These are phyloP conservation scores for Hypselothyrea guttata DNA, from an alignment of 2,888 invertebrate species.

Conservation along the genomic window DNA sequence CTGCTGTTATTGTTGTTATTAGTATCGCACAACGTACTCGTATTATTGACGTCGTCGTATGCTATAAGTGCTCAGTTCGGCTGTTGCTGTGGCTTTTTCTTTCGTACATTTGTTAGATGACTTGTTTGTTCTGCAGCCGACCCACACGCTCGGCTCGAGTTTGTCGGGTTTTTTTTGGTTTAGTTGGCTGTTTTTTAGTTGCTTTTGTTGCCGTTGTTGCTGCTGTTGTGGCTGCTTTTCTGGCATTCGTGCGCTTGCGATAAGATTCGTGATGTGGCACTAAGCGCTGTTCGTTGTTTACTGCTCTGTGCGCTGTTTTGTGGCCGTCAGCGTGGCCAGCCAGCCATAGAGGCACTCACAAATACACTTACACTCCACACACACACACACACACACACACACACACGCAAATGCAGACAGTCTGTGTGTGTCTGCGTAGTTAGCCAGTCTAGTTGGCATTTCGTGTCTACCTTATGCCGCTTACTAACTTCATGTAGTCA, in stretches of 20 bases:
- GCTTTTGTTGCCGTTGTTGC: slow-evolving; percentile 39
- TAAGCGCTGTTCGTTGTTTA: slow-evolving; percentile 77
- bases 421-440: slow-evolving; percentile 40
- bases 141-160: slow-evolving; percentile 55
- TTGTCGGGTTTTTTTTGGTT: slow-evolving; percentile 39
- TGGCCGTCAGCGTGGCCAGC: slow-evolving; percentile 76
- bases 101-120: slow-evolving; percentile 59
- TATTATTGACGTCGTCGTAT: slow-evolving; percentile 60
- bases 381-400: slow-evolving; percentile 12
- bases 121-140: slow-evolving; percentile 74
- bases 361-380: slow-evolving; percentile 38
- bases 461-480: slow-evolving; percentile 73
- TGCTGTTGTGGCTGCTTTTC: too few species aligned
- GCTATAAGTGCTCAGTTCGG: slow-evolving; percentile 65
- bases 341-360: slow-evolving; percentile 67
- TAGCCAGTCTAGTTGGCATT: slow-evolving; percentile 75
- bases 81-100: slow-evolving; percentile 47
- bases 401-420: slow-evolving; percentile 22
- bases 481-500: slow-evolving; percentile 68
- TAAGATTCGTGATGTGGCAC: slow-evolving; percentile 77
- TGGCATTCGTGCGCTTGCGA: slow-evolving; percentile 67
- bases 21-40: slow-evolving; percentile 56
- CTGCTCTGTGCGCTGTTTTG: slow-evolving; percentile 73
- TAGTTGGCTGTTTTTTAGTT: slow-evolving; percentile 32
- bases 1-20: slow-evolving; percentile 41